Evolutionary conservation across 2,797 vertebrate genomes (phyloP), one percentile per base, ranked within the genome.

Genomic region (Sebastes diploproa): DNA sequence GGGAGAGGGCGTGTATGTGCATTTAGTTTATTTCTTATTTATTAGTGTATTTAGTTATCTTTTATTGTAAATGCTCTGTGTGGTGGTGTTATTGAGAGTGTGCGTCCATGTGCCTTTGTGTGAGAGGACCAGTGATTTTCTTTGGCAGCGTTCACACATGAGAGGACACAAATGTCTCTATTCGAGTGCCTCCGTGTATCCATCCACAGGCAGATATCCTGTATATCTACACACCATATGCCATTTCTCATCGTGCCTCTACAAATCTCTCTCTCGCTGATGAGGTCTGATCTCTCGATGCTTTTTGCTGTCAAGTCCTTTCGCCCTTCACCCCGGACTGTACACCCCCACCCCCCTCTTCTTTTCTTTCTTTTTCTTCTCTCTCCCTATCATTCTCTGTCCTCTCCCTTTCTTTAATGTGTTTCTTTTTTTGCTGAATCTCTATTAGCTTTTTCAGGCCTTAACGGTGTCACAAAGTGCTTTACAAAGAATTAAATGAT

Each of bases 401-500:
- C 27, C 36, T 69, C 38, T 36, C 34, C 22, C n/a, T 79, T 30
- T 34, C 30, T 70, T 72, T 64, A 58, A 62, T 80, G 66, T 30
- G 54, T 75, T 78, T 76, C 14, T 72, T 67, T 65, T 58, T 65
- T 59, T 67, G 10, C 68, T 5, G 23, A 29, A 69, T 82, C 73
- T 70, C 62, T 50, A 55, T 75, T 65, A 55, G 72, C 69, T 50
- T 82, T 77, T 75, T 5, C 3, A 4, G 81, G 46, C 70, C 32
- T 29, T 75, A 60, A 66, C 63, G 6, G 59, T 70, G 36, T 75
- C 70, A 34, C 71, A 70, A 78, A 72, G 78, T 11, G 13, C 79
- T 82, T 84, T 65, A 69, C 64, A 78, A 81, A 80, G 71, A 82
- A 86, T 87, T 61, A 87, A 77, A 87, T 65, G 72, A 34, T 80